Percentiles rank a stretch among this genome's conserved stretches.
Evolutionary conservation across 2,113 vertebrate genomes (phyloP).

Genomic region (Dipodomys ordii): DNA sequence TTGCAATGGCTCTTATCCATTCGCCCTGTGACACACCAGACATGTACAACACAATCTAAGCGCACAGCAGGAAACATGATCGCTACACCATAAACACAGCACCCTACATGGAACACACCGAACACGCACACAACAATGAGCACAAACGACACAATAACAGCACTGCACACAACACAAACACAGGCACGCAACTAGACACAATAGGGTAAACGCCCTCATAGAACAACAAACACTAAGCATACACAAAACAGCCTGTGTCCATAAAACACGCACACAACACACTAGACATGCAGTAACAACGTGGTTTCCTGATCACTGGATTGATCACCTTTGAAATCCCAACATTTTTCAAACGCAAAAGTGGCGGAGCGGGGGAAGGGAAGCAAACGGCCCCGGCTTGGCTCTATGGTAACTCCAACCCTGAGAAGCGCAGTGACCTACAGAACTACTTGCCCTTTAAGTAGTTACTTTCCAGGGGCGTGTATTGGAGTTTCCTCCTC

Average conservation of each 20-base stretch:
- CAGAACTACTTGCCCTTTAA: conserved; percentile 28
- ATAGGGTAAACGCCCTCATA: background rate
- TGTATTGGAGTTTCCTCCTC: background rate
- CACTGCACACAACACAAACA: background rate
- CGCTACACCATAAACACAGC: background rate
- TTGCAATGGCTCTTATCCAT: background rate
- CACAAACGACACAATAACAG: background rate
- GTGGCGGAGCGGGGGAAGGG: background rate
- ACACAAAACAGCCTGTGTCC: background rate
- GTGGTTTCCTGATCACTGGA: background rate
- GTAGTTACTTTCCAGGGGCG: conserved; percentile 50
- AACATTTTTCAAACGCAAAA: conserved; percentile 65
- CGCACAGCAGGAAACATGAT: background rate
- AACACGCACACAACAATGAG: background rate
- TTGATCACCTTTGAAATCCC: conserved; percentile 48
- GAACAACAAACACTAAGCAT: conserved; percentile 22
- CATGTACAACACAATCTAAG: background rate
- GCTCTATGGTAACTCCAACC: conserved; percentile 7
- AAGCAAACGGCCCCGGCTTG: background rate
- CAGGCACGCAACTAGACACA: background rate
- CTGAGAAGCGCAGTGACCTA: background rate
- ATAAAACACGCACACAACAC: background rate
- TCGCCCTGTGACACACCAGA: background rate
- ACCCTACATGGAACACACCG: background rate
- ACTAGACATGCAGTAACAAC: background rate